Evolutionary conservation across 2,888 invertebrate genomes (phyloP), one percentile per base, ranked within the genome.

Genomic region (Drosophila maculinotata): DNA sequence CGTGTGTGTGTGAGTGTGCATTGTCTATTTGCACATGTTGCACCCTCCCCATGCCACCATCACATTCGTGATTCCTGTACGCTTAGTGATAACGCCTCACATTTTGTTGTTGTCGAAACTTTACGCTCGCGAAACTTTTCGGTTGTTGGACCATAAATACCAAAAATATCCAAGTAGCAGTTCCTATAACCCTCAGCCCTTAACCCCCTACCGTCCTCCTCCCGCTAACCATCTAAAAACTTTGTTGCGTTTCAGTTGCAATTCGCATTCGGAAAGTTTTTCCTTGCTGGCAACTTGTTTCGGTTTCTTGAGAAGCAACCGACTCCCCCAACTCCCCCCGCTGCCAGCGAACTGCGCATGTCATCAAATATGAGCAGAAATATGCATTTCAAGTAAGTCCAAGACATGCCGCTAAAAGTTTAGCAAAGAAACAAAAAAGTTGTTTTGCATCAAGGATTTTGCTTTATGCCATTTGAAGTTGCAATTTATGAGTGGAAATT

Each of bases 221-320:
- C 26, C 38, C 30, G 1, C 12, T 41, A 8, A 26, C 60, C 42
- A 47, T 36, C 48, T 38, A 33, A 56, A 73, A 72, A 72, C 47
- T 72, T 73, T 65, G 62, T 62, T 73, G 58, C 76, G 62, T 71
- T 71, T 72, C 72, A 54, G 45, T 73, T 71, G 68, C 72, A 68
- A 67, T 65, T 78, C 73, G 39, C 74, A 65, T 69, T 65, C 62
- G 62, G 60, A 80, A 80, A 81, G 80, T 83, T 80, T 67, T 45
- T 38, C 71, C 79, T 75, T 80, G 79, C 77, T 82, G 79, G 79
- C 76, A 80, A 83, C 80, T 80, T 80, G 84, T 83, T 83, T 83
- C 70, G 62, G 74, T 66, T 66, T 51, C 76, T 48, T 28, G 35
- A 36, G 44, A 35, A 14, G 42, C 56, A 57, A 12, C 20, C 3